These are phyloP conservation scores for Chromobotia macracanthus DNA, from an alignment of 2,797 vertebrate genomes.

Conservation along the genomic window DNA sequence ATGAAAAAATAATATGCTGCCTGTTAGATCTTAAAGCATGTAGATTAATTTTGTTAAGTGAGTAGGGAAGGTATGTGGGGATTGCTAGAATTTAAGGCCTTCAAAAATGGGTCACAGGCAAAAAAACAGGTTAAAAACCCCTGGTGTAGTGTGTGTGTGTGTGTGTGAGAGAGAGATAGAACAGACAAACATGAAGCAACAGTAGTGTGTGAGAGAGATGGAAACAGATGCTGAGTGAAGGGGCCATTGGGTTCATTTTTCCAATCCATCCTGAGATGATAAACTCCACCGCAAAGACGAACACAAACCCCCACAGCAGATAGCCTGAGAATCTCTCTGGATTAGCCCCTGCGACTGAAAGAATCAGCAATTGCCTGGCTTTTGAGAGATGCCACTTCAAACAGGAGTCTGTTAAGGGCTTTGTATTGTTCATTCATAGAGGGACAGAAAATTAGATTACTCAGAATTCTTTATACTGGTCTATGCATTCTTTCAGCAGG, in stretches of 20 bases:
- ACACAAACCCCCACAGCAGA: constrained; percentile 13
- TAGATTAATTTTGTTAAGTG: too few species aligned
- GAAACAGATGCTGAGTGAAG: constrained; percentile 8
- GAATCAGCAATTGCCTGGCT: constrained; percentile 3
- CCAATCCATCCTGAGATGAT: constrained; percentile 17
- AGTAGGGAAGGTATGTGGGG: too few species aligned
- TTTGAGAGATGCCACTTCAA: constrained; percentile 27
- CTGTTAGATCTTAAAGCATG: too few species aligned
- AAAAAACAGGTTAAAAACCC: too few species aligned
- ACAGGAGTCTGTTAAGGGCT: not conserved
- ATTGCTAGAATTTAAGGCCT: too few species aligned
- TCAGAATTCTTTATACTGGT: not conserved
- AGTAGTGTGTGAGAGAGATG: not conserved
- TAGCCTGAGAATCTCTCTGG: not conserved
- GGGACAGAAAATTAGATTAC: constrained; percentile 14
- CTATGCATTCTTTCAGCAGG: constrained; percentile 1
- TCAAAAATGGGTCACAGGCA: too few species aligned
- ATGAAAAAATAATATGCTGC: too few species aligned
- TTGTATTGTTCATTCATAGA: constrained; percentile 22
- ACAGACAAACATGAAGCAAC: not conserved
- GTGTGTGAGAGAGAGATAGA: not conserved
- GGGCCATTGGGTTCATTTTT: constrained; percentile 16
- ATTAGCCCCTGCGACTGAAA: constrained; percentile 3
- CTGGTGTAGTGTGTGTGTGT: too few species aligned
- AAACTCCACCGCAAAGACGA: not conserved